Evolutionary conservation across 2,113 vertebrate genomes (phyloP).

Genomic region (Pseudorectes ferrugineus): DNA sequence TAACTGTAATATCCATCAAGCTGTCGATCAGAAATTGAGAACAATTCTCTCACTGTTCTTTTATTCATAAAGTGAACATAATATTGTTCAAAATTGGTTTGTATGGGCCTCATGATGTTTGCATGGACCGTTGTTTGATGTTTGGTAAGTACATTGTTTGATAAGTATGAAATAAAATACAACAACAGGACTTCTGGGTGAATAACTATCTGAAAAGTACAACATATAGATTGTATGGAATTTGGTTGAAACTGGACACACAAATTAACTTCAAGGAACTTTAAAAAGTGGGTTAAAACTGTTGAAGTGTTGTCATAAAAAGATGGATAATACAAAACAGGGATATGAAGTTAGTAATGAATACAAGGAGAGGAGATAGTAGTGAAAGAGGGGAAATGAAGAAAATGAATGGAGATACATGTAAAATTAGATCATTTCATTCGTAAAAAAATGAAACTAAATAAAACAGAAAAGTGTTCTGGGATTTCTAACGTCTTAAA

Average conservation of each 20-base stretch:
- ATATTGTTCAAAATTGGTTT: background rate
- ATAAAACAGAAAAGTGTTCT: background rate
- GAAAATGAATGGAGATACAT: background rate
- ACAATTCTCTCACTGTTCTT: background rate
- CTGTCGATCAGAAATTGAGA: background rate
- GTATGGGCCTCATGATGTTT: background rate
- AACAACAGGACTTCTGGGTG: background rate
- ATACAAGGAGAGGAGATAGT: background rate
- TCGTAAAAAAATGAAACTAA: background rate
- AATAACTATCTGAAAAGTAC: background rate
- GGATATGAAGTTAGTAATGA: background rate
- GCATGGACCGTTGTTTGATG: background rate
- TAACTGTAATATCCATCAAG: background rate
- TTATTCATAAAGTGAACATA: background rate
- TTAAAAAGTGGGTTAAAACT: background rate
- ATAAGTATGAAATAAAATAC: background rate
- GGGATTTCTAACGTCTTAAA: background rate
- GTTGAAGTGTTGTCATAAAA: background rate
- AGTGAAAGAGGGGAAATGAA: background rate
- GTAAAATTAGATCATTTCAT: background rate
- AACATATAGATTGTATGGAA: background rate
- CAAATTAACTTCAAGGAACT: background rate
- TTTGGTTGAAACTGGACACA: background rate
- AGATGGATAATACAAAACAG: background rate
- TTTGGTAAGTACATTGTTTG: background rate